Evolutionary conservation across 2,113 vertebrate genomes (phyloP), one percentile per base, ranked within the genome.

Genomic region (Anguilla japonica): DNA sequence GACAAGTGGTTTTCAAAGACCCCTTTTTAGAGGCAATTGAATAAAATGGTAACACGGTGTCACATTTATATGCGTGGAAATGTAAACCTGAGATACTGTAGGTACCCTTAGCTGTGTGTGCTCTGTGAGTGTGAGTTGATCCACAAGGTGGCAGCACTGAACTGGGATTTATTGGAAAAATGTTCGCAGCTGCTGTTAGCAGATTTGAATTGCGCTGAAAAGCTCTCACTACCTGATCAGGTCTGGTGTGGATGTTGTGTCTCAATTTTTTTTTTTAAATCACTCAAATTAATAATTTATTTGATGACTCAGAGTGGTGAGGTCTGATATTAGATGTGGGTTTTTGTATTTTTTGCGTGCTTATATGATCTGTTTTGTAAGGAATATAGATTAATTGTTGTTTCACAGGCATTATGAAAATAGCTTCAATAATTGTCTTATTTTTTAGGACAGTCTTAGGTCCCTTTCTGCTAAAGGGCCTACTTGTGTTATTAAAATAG

Each of bases 81-180:
- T 39, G 41, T 41, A 41, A 80, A 40, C 39, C 41, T 39, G 26
- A 80, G 39, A 80, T 56, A 56, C 60, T 82, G 83, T 83, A 63
- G 63, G 56, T 63, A 57, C 16, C 20, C 26, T 40, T 79, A 18
- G 56, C 79, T 20, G 79, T 20, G 14, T 14, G 40, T 41, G 39
- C 26, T 75, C 50, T 50, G 57, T 86, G 83, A 60, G 75, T 91
- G 90, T 90, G 89, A 89, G 89, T 93, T 88, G 89, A 83, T 84
- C 89, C 92, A 94, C 92, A 87, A 3, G 83, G 79, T 89, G 93
- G 92, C 89, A 91, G 84, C 90, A 86, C 88, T 87, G 57, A 14
- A 83, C 88, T 81, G 83, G 75, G 41, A 79, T 67, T 84, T 85
- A 26, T 34, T 89, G 82, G 43, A 8, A 46, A 63, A 83, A 34